These are phyloP conservation scores for Eulacestoma nigropectus DNA, from an alignment of 2,113 vertebrate species.

Conservation along the genomic window DNA sequence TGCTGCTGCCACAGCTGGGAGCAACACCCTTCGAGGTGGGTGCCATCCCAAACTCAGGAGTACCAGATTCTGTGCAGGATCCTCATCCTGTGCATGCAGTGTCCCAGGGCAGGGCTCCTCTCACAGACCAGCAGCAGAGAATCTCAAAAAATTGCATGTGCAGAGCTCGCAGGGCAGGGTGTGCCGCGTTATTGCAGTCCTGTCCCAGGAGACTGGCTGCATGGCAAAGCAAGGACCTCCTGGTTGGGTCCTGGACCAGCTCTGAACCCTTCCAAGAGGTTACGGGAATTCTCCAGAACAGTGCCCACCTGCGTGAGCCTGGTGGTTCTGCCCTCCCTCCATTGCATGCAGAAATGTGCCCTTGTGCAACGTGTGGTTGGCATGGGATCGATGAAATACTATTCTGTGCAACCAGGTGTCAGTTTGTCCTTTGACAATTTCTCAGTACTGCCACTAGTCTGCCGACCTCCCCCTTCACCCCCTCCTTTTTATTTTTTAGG, in stretches of 20 bases:
- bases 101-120: not conserved
- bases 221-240: not conserved
- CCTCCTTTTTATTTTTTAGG: no score
- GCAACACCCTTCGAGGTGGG: accelerated
- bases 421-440: not conserved
- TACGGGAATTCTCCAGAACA: not conserved
- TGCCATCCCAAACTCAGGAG: not conserved
- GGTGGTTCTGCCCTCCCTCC: not conserved
- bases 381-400: not conserved
- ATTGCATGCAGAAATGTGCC: accelerated
- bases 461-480: not conserved
- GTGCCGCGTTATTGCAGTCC: not conserved
- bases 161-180: no score
- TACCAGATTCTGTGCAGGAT: not conserved
- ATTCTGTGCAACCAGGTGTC: accelerated
- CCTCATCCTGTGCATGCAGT: accelerated
- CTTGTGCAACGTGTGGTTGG: not conserved
- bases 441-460: not conserved
- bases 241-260: not conserved
- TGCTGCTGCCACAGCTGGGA: not conserved
- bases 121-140: not conserved
- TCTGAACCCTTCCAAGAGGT: not conserved
- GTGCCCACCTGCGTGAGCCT: not conserved
- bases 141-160: accelerated
- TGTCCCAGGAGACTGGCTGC: not conserved